Base-by-base conservation (phyloP, 2,888 invertebrate genomes). In the Zaprionus bogoriensis region DNA sequence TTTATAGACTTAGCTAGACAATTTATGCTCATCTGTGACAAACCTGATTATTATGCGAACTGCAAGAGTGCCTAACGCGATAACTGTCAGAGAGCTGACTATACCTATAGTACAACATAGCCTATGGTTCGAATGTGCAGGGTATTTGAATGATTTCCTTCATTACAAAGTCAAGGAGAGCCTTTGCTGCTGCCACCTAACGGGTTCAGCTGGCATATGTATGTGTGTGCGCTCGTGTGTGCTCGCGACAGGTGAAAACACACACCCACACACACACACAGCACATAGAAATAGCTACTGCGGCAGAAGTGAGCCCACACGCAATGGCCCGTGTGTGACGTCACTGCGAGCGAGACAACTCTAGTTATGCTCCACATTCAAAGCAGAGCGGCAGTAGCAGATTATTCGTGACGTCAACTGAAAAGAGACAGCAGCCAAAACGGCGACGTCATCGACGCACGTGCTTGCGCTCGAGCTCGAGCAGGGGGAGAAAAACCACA, bases 371-470 rank as follows among this genome's bases (percentile, higher is more conserved):
- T 36, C 1, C 32, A 36, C 6, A 36, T 17, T 36, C 17, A 1
- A 36, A 36, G 17, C 32, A 36, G 32, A 17, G 6, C 32, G n/a
- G 32, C 41, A 41, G 45, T 28, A 44, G 27, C 12, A 14, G 3
- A 14, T 17, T 7, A 1, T 17, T 7, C 28, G 39, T 1, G 25
- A 32, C 10, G 39, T 39, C 39, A 39, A 20, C 39, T 39, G 39
- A 2, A 19, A 39, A 17, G 27, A 20, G 17, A 25, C 44, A n/a
- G 23, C 10, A 68, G 71, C 71, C 74, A 74, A 70, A 68, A 54
- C 12, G 27, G 27, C 5, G 23, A 20, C 20, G 54, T 14, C 32
- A 38, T 32, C 28, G 12, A 36, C 28, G 48, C 28, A 38, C 41
- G n/a, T 42, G 28, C 36, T 17, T n/a, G 19, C 46, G 7, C 55